Evolutionary conservation across 2,888 invertebrate species (phyloP).

Genomic region (Dynastes tityus): DNA sequence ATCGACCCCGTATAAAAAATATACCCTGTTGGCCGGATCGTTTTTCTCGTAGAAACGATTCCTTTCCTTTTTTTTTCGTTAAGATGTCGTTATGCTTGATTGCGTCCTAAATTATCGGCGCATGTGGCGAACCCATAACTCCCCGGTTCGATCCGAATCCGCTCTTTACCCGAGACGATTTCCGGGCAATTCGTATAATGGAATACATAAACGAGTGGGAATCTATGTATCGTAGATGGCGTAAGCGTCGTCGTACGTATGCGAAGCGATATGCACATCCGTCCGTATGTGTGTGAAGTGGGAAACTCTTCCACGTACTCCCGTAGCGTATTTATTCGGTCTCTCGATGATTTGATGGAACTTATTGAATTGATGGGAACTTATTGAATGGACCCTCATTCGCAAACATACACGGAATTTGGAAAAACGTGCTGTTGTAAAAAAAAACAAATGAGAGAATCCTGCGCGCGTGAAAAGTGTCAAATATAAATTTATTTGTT

Average conservation of each 20-base stretch:
- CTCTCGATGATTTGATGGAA: constrained; percentile 31
- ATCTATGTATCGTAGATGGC: neutral
- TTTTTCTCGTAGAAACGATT: neutral
- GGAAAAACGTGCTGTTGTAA: neutral
- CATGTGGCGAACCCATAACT: constrained; percentile 32
- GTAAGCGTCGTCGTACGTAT: neutral
- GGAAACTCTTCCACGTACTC: neutral
- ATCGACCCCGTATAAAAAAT: neutral
- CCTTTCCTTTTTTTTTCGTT: constrained; percentile 27
- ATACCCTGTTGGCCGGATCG: neutral
- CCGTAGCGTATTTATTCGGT: neutral
- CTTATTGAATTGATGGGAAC: neutral
- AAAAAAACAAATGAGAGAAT: neutral
- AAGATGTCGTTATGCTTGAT: constrained; percentile 39
- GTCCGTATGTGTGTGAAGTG: neutral
- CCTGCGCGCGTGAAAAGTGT: no score
- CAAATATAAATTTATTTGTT: no score
- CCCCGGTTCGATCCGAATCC: constrained; percentile 4
- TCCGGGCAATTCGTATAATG: constrained; percentile 36
- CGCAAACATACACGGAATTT: neutral
- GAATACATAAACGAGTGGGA: constrained; percentile 10
- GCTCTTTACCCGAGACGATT: constrained; percentile 24
- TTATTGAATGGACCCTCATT: neutral
- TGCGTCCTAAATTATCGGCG: constrained; percentile 42
- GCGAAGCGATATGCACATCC: neutral